These are phyloP conservation scores for Helostoma temminkii DNA, from an alignment of 2,797 vertebrate genomes.

Conservation along the genomic window DNA sequence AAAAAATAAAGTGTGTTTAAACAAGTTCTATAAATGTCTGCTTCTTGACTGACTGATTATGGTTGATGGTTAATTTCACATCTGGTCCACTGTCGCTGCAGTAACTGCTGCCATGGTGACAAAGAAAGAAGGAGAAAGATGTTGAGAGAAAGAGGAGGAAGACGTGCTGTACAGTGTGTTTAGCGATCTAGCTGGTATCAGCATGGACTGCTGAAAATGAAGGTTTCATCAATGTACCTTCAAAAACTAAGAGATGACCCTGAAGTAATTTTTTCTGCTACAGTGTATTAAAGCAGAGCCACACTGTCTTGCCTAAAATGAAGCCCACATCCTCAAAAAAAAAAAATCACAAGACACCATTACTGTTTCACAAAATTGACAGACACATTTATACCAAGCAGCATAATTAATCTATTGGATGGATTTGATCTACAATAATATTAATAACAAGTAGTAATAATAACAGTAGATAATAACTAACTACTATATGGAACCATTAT, in stretches of 20 bases:
- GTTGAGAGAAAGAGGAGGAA: no score
- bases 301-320: background rate
- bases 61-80: conserved; percentile 37
- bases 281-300: background rate
- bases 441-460: background rate
- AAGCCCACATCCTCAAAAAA: background rate
- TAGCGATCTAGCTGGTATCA: no score
- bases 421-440: background rate
- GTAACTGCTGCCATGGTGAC: conserved; percentile 66
- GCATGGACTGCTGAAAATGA: no score
- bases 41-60: conserved; percentile 1
- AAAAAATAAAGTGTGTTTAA: no score
- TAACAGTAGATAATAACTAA: no score
- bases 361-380: no score
- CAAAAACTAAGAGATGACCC: no score
- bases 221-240: no score
- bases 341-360: background rate
- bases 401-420: no score
- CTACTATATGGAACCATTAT: background rate
- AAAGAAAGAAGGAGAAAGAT: background rate
- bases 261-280: no score
- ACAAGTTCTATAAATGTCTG: background rate
- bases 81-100: conserved; percentile 41
- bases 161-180: no score
- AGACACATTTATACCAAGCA: no score